A percentile compares a stretch with the other conserved stretches of the same genome.
Conservation (phyloP, 2,888 invertebrate species). For the Athalia cordata region DNA sequence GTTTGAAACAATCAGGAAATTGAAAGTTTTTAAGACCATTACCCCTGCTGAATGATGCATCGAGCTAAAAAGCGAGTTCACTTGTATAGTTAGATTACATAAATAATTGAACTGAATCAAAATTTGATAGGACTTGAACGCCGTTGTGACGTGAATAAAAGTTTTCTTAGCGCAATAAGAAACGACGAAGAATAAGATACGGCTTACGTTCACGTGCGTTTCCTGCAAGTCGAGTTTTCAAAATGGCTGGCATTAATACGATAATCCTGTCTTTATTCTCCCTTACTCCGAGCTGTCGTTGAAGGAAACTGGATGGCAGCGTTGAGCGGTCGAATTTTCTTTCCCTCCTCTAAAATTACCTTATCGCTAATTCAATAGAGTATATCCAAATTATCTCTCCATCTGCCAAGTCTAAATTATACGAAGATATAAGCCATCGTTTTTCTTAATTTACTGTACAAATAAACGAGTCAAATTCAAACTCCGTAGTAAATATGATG, state of each 20-base stretch:
- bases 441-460: not conserved
- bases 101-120: conserved; percentile 24
- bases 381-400: conserved; percentile 20
- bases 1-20: conserved; percentile 25
- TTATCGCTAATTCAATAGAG: conserved; percentile 20
- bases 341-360: not conserved
- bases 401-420: not conserved
- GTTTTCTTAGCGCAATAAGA: conserved; percentile 13
- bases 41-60: conserved; percentile 20
- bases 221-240: not conserved
- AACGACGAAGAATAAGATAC: not conserved
- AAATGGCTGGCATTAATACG: conserved; percentile 22
- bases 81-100: conserved; percentile 29
- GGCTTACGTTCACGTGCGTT: too few species aligned
- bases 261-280: conserved; percentile 19
- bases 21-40: conserved; percentile 16
- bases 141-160: conserved; percentile 23
- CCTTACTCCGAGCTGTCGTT: not conserved
- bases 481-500: too few species aligned
- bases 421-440: not conserved
- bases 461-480: not conserved
- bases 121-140: conserved; percentile 11
- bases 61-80: not conserved
- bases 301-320: too few species aligned
- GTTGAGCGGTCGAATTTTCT: too few species aligned